Conservation (phyloP, 2,113 vertebrate genomes). For the Oreotrochilus melanogaster region DNA sequence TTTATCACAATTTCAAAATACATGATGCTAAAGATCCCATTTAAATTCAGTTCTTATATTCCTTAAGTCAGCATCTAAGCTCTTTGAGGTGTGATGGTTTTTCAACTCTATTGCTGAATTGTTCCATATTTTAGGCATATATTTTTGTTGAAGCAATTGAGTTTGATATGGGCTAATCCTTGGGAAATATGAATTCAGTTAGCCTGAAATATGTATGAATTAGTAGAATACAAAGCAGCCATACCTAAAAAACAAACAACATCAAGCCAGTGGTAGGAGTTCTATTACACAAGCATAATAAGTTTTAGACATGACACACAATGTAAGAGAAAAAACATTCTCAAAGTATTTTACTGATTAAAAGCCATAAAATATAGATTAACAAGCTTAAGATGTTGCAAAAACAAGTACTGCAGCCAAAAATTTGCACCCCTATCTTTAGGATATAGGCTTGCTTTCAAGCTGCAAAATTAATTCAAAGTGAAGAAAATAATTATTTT, state of each 20-base stretch:
- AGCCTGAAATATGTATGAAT: neutral
- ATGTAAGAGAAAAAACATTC: neutral
- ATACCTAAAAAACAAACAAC: neutral
- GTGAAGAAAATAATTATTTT: neutral
- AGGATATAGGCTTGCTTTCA: neutral
- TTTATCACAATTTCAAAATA: constrained; percentile 9
- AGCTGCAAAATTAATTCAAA: neutral
- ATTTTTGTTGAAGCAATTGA: neutral
- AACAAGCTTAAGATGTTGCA: neutral
- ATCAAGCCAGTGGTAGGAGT: neutral
- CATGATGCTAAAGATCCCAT: neutral
- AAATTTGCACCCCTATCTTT: neutral
- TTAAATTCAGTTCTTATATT: constrained; percentile 22
- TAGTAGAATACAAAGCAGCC: neutral
- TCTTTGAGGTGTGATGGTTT: neutral
- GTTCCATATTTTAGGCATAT: neutral
- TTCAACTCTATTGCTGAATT: neutral
- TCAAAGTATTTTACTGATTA: neutral
- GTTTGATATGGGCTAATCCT: neutral
- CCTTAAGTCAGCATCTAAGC: neutral
- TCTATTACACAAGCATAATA: neutral
- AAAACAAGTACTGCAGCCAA: neutral
- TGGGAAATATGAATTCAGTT: neutral
- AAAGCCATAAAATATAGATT: neutral
- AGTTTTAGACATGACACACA: neutral